Evolutionary conservation across 2,113 vertebrate species (phyloP), one percentile per base, ranked within the genome.

Genomic region (Asarcornis scutulata): DNA sequence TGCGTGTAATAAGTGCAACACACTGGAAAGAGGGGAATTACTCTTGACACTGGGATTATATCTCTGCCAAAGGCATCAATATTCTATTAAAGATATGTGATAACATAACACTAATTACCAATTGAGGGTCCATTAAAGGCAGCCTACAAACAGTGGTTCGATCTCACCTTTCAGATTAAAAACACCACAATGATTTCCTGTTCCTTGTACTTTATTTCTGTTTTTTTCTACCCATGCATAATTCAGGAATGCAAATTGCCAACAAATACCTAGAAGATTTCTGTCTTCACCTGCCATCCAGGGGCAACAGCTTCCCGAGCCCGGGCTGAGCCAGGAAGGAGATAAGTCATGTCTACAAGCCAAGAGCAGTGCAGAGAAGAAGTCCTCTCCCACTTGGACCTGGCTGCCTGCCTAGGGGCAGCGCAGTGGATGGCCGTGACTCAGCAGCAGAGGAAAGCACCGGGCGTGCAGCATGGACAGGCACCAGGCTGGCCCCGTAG

Each of bases 51-150:
- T 2, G 59, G 97, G 95, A 94, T 96, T 94, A 71, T 72, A 91
- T 95, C 72, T 56, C 94, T 95, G 93, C 95, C 96, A 95, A 72
- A 91, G 56, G 89, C 94, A 94, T 97, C 91, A 89, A 97, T 97
- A 96, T 96, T 96, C 97, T 95, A 95, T 97, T 97, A 94, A 95
- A 96, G 93, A 92, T 95, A 94, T 75, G 94, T 63, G 95, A 83
- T 95, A 95, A 95, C 89, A 79, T 83, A 94, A 86, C 91, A 60
- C 92, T 95, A 94, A 96, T 97, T 95, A 92, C 96, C 96, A 95
- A 88, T 80, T 38, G 93, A 93, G 83, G 86, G 83, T 63, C 95
- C 89, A 84, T 94, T 73, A 58, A 58, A 46, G 91, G 83, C 48
- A 85, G 83, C 83, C 94, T 91, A 38, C 93, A 94, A 94, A 95